These are phyloP conservation scores for Aplodontia rufa DNA, from an alignment of 2,113 vertebrate genomes.

Conservation along the genomic window DNA sequence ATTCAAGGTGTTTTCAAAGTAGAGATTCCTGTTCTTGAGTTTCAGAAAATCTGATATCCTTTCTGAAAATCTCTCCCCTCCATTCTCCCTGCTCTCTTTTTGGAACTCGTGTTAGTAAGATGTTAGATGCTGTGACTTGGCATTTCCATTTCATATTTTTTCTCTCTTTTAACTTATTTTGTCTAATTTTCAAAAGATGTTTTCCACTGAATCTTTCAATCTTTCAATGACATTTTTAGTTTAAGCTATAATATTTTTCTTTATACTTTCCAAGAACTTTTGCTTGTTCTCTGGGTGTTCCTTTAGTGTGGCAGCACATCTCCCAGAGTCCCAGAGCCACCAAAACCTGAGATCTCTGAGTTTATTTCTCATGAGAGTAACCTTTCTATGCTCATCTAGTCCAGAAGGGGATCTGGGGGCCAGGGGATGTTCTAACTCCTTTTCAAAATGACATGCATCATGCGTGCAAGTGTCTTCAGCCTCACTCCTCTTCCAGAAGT, in stretches of 20 bases:
- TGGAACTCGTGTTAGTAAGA: not conserved
- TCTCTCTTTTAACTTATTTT: not conserved
- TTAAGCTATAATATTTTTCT: not conserved
- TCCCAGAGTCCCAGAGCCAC: not conserved
- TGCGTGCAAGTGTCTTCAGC: not conserved
- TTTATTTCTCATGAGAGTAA: not conserved
- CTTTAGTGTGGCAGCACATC: not conserved
- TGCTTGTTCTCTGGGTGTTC: not conserved
- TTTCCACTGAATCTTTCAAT: not conserved
- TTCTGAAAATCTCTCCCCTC: not conserved
- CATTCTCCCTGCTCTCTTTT: not conserved
- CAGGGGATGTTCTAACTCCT: not conserved
- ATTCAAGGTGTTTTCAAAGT: not conserved
- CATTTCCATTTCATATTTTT: not conserved
- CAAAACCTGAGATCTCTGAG: not conserved
- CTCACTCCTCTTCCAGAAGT: not conserved
- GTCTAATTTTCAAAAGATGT: conserved; percentile 16
- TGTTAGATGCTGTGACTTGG: not conserved
- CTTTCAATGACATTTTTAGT: not conserved
- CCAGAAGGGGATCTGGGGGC: not conserved
- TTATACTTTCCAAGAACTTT: not conserved
- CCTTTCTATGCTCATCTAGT: not conserved
- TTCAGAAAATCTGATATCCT: not conserved
- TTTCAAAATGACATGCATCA: not conserved
- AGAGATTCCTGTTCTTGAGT: not conserved